Conservation (phyloP, 2,113 vertebrate genomes). For the Coregonus clupeaformis region DNA sequence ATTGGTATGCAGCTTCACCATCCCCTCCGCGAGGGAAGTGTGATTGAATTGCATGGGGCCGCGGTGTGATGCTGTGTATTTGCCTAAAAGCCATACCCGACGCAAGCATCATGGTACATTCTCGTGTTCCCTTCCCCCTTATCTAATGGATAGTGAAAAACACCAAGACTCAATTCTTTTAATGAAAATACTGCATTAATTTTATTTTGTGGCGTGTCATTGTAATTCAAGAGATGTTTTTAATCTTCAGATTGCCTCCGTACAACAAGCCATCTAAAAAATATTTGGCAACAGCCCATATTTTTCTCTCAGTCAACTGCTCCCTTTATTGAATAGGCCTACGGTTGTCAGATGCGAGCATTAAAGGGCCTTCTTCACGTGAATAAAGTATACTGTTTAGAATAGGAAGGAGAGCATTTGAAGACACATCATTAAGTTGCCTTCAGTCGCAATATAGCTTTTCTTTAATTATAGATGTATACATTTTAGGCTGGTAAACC, state of each 20-base stretch:
- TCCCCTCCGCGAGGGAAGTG: constrained; percentile 20
- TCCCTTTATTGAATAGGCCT: constrained; percentile 68
- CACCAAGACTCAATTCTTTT: constrained; percentile 74
- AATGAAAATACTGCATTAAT: constrained; percentile 79
- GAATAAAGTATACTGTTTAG: not conserved
- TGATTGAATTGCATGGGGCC: constrained; percentile 64
- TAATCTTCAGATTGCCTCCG: constrained; percentile 79
- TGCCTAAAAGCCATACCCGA: constrained; percentile 75
- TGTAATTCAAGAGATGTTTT: constrained; percentile 84
- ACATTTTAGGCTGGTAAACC: too few relatives aligned
- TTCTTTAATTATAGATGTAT: too few relatives aligned
- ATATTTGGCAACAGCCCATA: constrained; percentile 74
- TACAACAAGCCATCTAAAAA: constrained; percentile 81
- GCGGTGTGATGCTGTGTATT: constrained; percentile 73
- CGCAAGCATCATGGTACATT: constrained; percentile 69
- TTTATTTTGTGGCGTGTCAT: constrained; percentile 81
- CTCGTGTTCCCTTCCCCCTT: constrained; percentile 59
- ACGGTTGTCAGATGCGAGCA: constrained; percentile 56
- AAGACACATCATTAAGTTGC: too few relatives aligned
- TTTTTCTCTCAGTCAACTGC: not conserved
- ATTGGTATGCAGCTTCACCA: not conserved
- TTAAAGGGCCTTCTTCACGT: not conserved
- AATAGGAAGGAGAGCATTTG: not conserved
- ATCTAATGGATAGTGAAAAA: constrained; percentile 80
- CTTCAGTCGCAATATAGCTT: too few relatives aligned